Evolutionary conservation across 1,140 invertebrate species (phyloP).

Genomic region (Leptinotarsa defecta): DNA sequence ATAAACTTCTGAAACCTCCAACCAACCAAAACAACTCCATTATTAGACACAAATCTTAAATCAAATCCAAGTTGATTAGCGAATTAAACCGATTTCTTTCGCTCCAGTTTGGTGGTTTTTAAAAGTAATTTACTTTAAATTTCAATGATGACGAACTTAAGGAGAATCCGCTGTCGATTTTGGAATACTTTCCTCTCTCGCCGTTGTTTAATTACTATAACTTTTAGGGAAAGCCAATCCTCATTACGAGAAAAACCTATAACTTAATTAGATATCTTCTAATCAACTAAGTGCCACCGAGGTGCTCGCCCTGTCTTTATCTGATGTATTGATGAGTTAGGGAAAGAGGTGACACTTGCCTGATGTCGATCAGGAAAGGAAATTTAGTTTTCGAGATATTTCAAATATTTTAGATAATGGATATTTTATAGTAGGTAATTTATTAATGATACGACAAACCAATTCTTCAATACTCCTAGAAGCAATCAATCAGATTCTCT

Average conservation of each 20-base stretch:
- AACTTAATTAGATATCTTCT: conserved; percentile 34
- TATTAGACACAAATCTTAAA: neutral
- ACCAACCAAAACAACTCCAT: neutral
- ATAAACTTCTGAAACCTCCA: neutral
- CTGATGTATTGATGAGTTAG: conserved; percentile 28
- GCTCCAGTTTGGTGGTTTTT: conserved; percentile 24
- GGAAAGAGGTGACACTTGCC: conserved; percentile 23
- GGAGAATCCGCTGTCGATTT: conserved; percentile 27
- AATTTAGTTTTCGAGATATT: no score
- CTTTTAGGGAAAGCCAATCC: conserved; percentile 28
- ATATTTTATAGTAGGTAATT: no score
- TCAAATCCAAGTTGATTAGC: conserved; percentile 12
- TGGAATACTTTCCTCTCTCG: conserved; percentile 19
- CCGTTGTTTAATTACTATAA: conserved; percentile 29
- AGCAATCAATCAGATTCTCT: no score
- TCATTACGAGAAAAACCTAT: conserved; percentile 30
- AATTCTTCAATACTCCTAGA: no score
- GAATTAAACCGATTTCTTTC: conserved; percentile 25
- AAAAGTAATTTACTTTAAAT: conserved; percentile 30
- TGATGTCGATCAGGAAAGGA: neutral
- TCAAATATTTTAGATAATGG: no score
- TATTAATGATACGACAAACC: no score
- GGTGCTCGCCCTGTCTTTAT: neutral
- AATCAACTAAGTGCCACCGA: conserved; percentile 28
- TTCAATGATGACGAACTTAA: conserved; percentile 28